Percentiles rank a stretch among this genome's conserved stretches.
phyloP scores from a whole-genome alignment of 2,113 vertebrate genomes.

The Cichladusa arquata region DNA sequence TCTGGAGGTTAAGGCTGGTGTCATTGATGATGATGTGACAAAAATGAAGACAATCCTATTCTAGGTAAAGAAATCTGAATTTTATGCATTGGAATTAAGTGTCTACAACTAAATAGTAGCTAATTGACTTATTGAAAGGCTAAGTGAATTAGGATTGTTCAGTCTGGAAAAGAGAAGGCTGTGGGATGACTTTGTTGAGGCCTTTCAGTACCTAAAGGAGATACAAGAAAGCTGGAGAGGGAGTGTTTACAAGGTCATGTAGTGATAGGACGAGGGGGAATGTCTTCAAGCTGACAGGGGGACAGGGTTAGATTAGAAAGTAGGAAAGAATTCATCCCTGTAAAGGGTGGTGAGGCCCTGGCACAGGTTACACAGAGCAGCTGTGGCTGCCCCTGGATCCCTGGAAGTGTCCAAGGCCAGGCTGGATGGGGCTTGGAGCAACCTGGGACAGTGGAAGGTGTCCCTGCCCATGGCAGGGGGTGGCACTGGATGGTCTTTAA shows the following conservation, averaged over 20 bases:
- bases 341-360: not conserved
- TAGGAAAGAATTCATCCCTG: not conserved
- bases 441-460: accelerated
- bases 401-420: not conserved
- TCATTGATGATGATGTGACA: not conserved
- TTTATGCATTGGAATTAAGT: not conserved
- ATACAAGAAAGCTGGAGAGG: not conserved
- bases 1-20: not conserved
- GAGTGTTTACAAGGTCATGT: not conserved
- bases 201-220: not conserved
- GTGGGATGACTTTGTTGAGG: not conserved
- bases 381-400: not conserved
- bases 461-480: not conserved
- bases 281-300: not conserved
- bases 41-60: not conserved
- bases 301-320: not conserved
- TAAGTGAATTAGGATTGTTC: not conserved
- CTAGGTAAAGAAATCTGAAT: not conserved
- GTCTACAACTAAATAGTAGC: not conserved
- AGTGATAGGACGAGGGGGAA: not conserved
- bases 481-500: accelerated
- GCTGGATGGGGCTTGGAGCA: not conserved
- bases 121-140: not conserved
- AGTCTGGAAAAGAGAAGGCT: not conserved
- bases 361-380: not conserved